These are phyloP conservation scores for Semotilus atromaculatus DNA, from an alignment of 2,797 vertebrate species.

Conservation along the genomic window DNA sequence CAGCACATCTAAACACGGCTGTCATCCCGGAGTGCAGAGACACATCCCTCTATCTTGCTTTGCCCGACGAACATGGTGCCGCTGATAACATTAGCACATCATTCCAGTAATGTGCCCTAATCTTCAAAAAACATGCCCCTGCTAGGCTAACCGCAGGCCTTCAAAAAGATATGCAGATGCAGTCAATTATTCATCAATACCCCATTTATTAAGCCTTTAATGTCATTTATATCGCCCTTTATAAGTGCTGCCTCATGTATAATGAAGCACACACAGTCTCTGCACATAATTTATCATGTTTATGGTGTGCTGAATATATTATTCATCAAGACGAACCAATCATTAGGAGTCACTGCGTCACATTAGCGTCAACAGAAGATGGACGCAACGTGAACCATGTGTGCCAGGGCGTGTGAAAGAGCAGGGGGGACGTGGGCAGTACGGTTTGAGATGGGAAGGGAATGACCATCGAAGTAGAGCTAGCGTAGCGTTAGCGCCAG, in stretches of 20 bases:
- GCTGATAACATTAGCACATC: constrained; percentile 74
- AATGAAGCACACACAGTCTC: constrained; percentile 74
- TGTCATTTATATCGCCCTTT: constrained; percentile 74
- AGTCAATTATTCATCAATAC: constrained; percentile 83
- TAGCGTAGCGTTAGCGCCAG: constrained; percentile 39
- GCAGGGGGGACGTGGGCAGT: constrained; percentile 35
- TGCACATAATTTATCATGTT: constrained; percentile 80
- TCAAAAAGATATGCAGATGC: constrained; percentile 58
- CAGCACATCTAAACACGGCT: constrained; percentile 83
- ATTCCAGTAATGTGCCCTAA: constrained; percentile 69
- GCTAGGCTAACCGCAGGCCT: constrained; percentile 52
- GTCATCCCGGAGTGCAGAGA: constrained; percentile 77
- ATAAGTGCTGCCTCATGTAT: constrained; percentile 78
- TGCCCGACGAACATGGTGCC: constrained; percentile 52
- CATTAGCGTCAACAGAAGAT: constrained; percentile 76
- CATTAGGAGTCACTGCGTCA: constrained; percentile 73
- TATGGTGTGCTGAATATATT: constrained; percentile 75
- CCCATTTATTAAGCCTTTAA: constrained; percentile 80
- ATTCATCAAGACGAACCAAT: constrained; percentile 77
- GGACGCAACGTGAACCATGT: constrained; percentile 72
- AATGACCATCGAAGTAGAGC: constrained; percentile 67
- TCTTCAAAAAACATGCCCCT: constrained; percentile 67
- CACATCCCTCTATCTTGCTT: constrained; percentile 76
- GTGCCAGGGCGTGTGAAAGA: constrained; percentile 51
- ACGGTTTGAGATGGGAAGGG: constrained; percentile 64